A percentile compares a stretch with the other conserved stretches of the same genome.
Evolutionary conservation across 53 echinoderm and acorn worm genomes (phyloP).

Genomic region (Astropecten irregularis): DNA sequence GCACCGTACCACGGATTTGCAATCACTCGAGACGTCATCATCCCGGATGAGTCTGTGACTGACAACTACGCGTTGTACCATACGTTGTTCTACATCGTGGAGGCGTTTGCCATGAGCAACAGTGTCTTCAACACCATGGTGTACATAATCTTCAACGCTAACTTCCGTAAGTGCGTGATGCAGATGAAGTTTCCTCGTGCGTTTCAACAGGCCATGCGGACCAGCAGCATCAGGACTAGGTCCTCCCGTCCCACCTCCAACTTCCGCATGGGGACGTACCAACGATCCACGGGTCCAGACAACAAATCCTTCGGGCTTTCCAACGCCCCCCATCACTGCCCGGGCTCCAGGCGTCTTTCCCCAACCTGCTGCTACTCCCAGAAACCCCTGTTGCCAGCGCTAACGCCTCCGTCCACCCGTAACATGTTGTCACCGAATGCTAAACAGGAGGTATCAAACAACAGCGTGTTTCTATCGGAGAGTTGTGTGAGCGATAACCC

Average conservation of each 20-base stretch:
- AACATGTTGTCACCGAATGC: background rate
- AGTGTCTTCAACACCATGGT: conserved; percentile 91
- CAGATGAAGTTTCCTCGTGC: conserved; percentile 70
- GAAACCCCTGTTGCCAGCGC: background rate
- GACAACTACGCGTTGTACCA: conserved; percentile 53
- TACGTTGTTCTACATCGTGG: conserved; percentile 81
- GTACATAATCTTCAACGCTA: conserved; percentile 91
- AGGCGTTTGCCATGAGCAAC: conserved; percentile 94
- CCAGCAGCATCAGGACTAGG: conserved; percentile 31
- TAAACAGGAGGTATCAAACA: background rate
- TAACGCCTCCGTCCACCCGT: background rate
- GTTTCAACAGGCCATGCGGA: conserved; percentile 28
- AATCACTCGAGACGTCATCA: conserved; percentile 77
- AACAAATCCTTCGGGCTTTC: conserved; percentile 19
- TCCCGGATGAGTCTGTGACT: conserved; percentile 51
- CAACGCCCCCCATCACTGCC: conserved; percentile 15
- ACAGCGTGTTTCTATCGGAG: conserved; percentile 36
- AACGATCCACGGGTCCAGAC: conserved; percentile 35
- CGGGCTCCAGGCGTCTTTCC: background rate
- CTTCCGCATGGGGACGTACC: conserved; percentile 47
- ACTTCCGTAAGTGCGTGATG: conserved; percentile 87
- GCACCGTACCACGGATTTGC: conserved; percentile 86
- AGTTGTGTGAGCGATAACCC: conserved; percentile 36
- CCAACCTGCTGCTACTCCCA: background rate
- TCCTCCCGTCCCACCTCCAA: conserved; percentile 37